Percentiles rank a stretch among this genome's conserved stretches.
Conservation (phyloP, 2,113 vertebrate species). For the Lagopus leucura region DNA sequence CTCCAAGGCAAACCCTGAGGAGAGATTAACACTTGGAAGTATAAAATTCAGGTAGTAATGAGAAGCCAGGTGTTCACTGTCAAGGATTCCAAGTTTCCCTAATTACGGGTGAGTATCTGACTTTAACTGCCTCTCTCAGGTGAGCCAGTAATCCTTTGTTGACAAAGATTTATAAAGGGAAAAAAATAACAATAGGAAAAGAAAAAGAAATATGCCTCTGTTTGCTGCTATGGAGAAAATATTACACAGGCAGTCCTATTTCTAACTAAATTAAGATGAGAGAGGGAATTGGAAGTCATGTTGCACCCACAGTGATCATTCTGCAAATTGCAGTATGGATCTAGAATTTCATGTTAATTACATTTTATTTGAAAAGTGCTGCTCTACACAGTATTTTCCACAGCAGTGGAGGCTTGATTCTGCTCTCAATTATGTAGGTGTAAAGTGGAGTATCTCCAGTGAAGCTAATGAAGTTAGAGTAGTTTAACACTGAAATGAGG, state of each 20-base stretch:
- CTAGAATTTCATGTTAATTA: conserved; percentile 70
- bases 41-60: conserved; percentile 59
- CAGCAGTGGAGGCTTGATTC: conserved; percentile 62
- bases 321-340: conserved; percentile 69
- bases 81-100: conserved; percentile 63
- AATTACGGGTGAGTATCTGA: conserved; percentile 52
- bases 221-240: conserved; percentile 39
- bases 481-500: conserved; percentile 56
- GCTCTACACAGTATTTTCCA: conserved; percentile 62
- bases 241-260: conserved; percentile 37
- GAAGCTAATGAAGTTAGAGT: conserved; percentile 63
- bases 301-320: conserved; percentile 66
- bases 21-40: conserved; percentile 63
- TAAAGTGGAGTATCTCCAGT: conserved; percentile 59
- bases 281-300: conserved; percentile 61
- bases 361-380: conserved; percentile 68
- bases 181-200: conserved; percentile 56
- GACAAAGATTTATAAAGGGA: conserved; percentile 55
- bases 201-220: conserved; percentile 29
- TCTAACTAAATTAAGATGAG: conserved; percentile 59
- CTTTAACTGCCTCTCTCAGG: conserved; percentile 52
- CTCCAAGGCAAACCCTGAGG: conserved; percentile 56
- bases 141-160: conserved; percentile 42
- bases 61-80: conserved; percentile 63
- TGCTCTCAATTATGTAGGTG: conserved; percentile 65